These are phyloP conservation scores for Torymus texanus DNA, from an alignment of 2,888 invertebrate genomes.

Conservation along the genomic window DNA sequence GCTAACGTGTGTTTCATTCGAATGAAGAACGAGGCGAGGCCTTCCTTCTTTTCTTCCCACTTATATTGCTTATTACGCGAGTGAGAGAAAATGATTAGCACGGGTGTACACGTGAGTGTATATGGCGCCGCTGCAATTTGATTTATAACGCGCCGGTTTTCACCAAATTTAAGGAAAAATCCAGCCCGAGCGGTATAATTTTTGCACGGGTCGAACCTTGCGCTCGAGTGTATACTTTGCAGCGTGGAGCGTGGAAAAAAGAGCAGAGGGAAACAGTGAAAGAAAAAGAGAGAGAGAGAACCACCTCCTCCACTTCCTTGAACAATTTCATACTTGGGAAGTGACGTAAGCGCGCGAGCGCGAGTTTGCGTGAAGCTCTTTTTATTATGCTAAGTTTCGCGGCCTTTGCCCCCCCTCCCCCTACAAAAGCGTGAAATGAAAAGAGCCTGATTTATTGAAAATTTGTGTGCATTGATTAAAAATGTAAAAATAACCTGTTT, in stretches of 20 bases:
- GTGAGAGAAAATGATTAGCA: not conserved
- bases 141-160: conserved; percentile 25
- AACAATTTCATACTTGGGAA: conserved; percentile 23
- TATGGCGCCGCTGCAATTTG: not conserved
- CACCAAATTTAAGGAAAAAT: conserved; percentile 5
- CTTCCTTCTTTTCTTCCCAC: not conserved
- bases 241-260: not conserved
- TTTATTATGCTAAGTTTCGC: conserved; percentile 16
- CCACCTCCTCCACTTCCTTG: conserved; percentile 6
- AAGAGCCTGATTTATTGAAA: too few relatives aligned
- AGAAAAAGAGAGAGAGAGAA: not conserved
- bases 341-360: not conserved
- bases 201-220: not conserved
- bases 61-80: not conserved
- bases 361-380: conserved; percentile 1
- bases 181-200: not conserved
- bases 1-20: conserved; percentile 8
- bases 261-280: too few relatives aligned
- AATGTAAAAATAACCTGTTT: too few relatives aligned
- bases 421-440: too few relatives aligned
- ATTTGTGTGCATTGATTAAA: too few relatives aligned
- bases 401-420: conserved; percentile 1
- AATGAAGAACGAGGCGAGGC: conserved; percentile 9
- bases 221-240: not conserved
- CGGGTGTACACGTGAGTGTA: not conserved